phyloP scores from a whole-genome alignment of 2,797 vertebrate genomes.

The Zalophus californianus region DNA sequence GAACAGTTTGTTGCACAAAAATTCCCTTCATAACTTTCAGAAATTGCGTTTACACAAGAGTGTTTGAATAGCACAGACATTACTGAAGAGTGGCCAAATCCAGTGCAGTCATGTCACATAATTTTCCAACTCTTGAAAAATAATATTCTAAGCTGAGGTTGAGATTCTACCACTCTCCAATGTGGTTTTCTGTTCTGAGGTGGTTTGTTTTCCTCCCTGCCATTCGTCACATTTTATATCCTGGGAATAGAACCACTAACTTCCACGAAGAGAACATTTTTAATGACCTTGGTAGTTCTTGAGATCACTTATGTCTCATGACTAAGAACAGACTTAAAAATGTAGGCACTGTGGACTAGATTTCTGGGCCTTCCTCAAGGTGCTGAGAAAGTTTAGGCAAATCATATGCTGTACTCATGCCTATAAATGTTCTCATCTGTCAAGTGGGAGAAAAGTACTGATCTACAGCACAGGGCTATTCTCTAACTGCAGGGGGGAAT shows the following conservation, averaged over 20 bases:
- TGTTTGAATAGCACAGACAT: constrained; percentile 56
- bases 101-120: constrained; percentile 12
- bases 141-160: constrained; percentile 62
- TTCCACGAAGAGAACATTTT: constrained; percentile 69
- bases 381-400: not conserved
- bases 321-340: constrained; percentile 59
- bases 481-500: not conserved
- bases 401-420: not conserved
- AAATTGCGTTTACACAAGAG: constrained; percentile 80
- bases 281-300: constrained; percentile 60
- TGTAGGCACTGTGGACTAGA: not conserved
- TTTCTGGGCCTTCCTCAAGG: constrained; percentile 4
- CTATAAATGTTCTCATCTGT: not conserved
- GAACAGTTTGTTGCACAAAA: constrained; percentile 62
- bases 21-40: constrained; percentile 74
- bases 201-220: constrained; percentile 68
- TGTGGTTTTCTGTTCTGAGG: constrained; percentile 64
- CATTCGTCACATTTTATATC: constrained; percentile 71
- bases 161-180: constrained; percentile 62
- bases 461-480: not conserved
- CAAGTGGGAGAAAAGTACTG: not conserved
- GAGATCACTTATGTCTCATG: constrained; percentile 36
- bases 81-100: constrained; percentile 67
- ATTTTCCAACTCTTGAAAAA: not conserved
- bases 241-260: constrained; percentile 71